These are phyloP conservation scores for Trachelipus rathkii DNA, from an alignment of 1,140 invertebrate genomes.

Conservation along the genomic window DNA sequence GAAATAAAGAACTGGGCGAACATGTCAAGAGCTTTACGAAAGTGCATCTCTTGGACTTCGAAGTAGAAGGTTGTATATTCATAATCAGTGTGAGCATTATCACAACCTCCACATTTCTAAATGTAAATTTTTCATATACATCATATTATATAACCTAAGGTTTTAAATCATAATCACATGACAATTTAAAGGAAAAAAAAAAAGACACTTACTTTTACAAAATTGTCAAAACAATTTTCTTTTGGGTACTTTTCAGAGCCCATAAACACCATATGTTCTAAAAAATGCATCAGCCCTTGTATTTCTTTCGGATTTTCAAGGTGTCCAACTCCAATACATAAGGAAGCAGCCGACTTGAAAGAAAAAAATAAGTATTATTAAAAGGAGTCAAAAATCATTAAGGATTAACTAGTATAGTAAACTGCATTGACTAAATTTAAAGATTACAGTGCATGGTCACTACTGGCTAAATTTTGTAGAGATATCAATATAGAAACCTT, in stretches of 20 bases:
- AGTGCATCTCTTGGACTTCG: constrained; percentile 70
- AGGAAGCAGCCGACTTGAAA: constrained; percentile 40
- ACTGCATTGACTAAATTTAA: no score
- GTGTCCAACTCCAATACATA: constrained; percentile 55
- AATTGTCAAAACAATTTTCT: constrained; percentile 71
- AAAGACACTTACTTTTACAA: constrained; percentile 8
- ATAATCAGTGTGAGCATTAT: constrained; percentile 81
- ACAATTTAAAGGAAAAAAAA: neutral
- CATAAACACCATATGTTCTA: constrained; percentile 96
- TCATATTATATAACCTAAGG: neutral
- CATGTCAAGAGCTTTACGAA: constrained; percentile 66
- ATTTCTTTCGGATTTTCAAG: constrained; percentile 82
- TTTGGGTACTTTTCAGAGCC: constrained; percentile 89
- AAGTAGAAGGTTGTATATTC: constrained; percentile 94
- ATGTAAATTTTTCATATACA: neutral
- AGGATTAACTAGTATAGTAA: neutral
- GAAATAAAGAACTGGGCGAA: constrained; percentile 93
- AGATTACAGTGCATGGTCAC: no score
- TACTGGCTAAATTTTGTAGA: no score
- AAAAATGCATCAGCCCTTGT: constrained; percentile 91
- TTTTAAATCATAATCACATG: no score
- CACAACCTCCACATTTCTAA: constrained; percentile 62
- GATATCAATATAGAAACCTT: no score
- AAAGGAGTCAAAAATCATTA: neutral
- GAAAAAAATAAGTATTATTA: neutral